Percentiles rank a stretch among this genome's conserved stretches.
phyloP scores from a whole-genome alignment of 2,888 invertebrate genomes.

The Eumerus sabulonum region DNA sequence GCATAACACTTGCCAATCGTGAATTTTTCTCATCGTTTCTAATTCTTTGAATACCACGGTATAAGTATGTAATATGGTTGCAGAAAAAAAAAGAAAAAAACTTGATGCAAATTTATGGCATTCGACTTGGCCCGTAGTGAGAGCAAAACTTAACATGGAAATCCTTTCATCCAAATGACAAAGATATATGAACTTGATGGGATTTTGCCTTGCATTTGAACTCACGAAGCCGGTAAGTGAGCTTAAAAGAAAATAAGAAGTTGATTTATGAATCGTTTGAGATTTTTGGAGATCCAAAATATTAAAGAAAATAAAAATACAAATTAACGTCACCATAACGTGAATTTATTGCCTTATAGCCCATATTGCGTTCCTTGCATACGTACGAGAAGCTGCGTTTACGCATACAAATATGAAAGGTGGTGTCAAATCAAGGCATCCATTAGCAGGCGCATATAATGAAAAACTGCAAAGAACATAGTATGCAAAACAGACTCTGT shows the following conservation, averaged over 20 bases:
- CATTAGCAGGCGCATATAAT: no score
- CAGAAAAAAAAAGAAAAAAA: conserved; percentile 12
- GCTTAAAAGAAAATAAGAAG: conserved; percentile 58
- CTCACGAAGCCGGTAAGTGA: conserved; percentile 53
- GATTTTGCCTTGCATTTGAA: conserved; percentile 50
- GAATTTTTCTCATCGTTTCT: no score
- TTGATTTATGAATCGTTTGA: conserved; percentile 64
- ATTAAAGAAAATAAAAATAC: conserved; percentile 23
- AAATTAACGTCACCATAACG: conserved; percentile 41
- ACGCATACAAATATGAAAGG: no score
- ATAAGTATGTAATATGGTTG: no score
- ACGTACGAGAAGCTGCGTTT: no score
- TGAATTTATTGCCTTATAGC: no score
- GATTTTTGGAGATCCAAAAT: conserved; percentile 39
- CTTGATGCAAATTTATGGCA: conserved; percentile 55
- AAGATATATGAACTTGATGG: conserved; percentile 67
- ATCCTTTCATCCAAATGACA: conserved; percentile 67
- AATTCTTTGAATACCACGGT: no score
- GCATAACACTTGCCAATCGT: no score
- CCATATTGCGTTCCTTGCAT: no score
- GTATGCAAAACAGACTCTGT: no score
- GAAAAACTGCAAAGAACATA: no score
- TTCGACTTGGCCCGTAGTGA: conserved; percentile 35
- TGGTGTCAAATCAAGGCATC: no score
- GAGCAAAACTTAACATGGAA: conserved; percentile 59